phyloP scores from a whole-genome alignment of 2,888 invertebrate species.

The Zaprionus lineosus region DNA sequence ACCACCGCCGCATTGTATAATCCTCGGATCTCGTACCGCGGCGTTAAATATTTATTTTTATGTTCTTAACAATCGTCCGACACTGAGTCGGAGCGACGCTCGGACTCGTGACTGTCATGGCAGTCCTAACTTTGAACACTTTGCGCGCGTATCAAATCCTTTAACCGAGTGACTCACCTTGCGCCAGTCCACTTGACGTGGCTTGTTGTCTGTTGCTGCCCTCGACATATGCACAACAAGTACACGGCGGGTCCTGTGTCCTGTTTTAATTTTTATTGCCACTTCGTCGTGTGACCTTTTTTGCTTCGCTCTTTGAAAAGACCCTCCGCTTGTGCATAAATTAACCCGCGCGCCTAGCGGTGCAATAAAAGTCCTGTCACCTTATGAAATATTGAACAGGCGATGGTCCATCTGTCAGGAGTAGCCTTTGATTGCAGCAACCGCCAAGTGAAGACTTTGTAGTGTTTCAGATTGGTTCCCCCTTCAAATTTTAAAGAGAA shows the following conservation, averaged over 20 bases:
- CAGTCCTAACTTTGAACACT: no score
- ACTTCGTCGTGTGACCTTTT: conserved; percentile 17
- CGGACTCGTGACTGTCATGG: conserved; percentile 4
- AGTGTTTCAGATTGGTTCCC: no score
- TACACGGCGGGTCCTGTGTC: no score
- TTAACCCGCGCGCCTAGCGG: conserved; percentile 43
- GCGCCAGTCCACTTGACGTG: conserved; percentile 49
- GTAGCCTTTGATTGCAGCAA: no score
- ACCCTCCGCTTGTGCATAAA: conserved; percentile 46
- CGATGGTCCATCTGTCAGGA: conserved; percentile 1
- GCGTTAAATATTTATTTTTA: conserved; percentile 40
- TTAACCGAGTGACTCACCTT: no score
- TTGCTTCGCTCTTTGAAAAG: conserved; percentile 1
- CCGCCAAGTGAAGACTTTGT: no score
- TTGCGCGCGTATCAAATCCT: conserved; percentile 4
- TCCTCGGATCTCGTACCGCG: conserved; percentile 28
- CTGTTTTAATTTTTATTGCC: conserved; percentile 64
- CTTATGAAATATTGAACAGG: conserved; percentile 37
- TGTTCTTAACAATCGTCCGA: not conserved
- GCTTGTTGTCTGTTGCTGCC: conserved; percentile 45
- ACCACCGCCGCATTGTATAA: conserved; percentile 50
- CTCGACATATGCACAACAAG: conserved; percentile 49
- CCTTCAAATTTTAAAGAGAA: no score
- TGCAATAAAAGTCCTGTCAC: conserved; percentile 45
- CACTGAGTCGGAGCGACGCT: not conserved